Evolutionary conservation across 1,140 invertebrate species (phyloP), one percentile per base, ranked within the genome.

Genomic region (Zelostemma sp.): DNA sequence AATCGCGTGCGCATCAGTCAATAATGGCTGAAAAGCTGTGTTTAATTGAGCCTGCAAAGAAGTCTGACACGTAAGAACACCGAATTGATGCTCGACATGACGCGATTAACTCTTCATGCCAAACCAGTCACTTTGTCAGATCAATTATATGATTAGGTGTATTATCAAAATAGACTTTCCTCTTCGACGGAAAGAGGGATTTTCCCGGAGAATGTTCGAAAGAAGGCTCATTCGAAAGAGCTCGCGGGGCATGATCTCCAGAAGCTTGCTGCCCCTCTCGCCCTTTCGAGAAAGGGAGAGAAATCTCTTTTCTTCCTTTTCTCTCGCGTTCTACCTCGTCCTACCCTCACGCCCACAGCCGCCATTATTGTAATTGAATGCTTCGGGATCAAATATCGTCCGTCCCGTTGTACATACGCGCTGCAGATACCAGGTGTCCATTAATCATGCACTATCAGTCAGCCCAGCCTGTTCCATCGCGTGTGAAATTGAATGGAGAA

Each of bases 401-500:
- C 49, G 57, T 35, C 11, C 19, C 64, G 64, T 51, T 63, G 57
- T 47, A 48, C 41, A 53, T 43, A 25, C 43, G 16, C 38, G 46
- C 45, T 47, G 48, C 59, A 54, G 70, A 72, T 72, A 72, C 66
- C 51, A 49, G 65, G 60, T 72, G 65, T 72, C 61, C 66, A 73
- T 73, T 73, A 73, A 73, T 73, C 70, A 73, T 73, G 66, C 65
- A 61, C 70, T 73, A 69, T 73, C 70, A 48, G 70, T 69, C 70
- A 61, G 66, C 35, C 60, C 35, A 57, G 60, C 51, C 70, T 68
- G 70, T 73, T 68, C 70, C 60, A 69, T 73, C 70, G 70, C 70
- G 70, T 68, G 70, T 73, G 65, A 73, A 73, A 68, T 73, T 73
- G 70, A 73, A 73, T 73, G 66, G 69, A 65, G 70, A 73, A 73